A percentile compares a stretch with the other conserved stretches of the same genome.
Conservation (phyloP, 2,113 vertebrate genomes). For the Phrynosoma platyrhinos region DNA sequence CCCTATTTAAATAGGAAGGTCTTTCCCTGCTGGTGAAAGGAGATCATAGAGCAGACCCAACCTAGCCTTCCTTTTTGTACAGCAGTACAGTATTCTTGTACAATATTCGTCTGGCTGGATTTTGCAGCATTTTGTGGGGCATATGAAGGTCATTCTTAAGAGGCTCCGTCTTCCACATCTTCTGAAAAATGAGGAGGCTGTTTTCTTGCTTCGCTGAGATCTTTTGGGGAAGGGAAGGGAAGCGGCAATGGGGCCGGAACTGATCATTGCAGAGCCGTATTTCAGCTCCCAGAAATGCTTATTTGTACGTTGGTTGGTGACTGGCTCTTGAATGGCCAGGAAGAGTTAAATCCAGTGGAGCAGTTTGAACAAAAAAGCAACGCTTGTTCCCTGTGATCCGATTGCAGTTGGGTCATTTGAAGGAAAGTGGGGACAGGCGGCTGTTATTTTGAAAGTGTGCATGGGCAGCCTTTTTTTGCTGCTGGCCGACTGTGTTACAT, state of each 20-base stretch:
- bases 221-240: neutral
- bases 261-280: neutral
- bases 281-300: neutral
- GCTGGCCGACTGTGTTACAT: constrained; percentile 51
- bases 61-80: too few species aligned
- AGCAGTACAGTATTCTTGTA: too few species aligned
- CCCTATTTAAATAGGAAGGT: neutral
- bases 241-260: neutral
- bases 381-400: neutral
- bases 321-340: neutral
- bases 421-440: constrained; percentile 51
- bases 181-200: neutral
- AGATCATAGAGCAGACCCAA: too few species aligned
- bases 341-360: neutral
- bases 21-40: too few species aligned
- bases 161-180: fast-evolving
- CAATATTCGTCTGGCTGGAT: neutral
- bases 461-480: constrained; percentile 52
- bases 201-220: neutral
- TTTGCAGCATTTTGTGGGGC: neutral
- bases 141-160: neutral
- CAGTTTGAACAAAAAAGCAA: neutral
- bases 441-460: constrained; percentile 61
- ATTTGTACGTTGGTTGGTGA: neutral
- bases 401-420: neutral